Base-by-base conservation (phyloP, 2,888 invertebrate species). In the Tachystola acroxantha region DNA sequence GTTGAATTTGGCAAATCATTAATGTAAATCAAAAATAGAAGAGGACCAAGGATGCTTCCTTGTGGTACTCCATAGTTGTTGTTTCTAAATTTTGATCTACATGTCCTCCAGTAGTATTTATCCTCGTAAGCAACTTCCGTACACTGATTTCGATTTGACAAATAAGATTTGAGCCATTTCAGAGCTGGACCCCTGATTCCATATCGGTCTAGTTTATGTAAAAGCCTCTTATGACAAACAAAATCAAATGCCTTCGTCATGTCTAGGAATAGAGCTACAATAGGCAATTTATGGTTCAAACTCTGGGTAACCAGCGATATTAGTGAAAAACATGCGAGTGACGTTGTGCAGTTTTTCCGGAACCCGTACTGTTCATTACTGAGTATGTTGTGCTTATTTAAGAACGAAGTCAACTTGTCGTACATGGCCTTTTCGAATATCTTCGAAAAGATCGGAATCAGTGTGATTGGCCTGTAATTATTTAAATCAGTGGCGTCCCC, bases 241-340 rank as follows among this genome's bases (percentile, higher is more conserved):
- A 19, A 40, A 12, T 38, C 42, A 28, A 45, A 43, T 4, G 40
- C 46, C 26, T 43, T 43, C 0, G 22, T 29, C 35, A 46, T 37
- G 22, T 46, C 41, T 20, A 46, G 32, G 16, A 37, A 43, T 10
- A 46, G 2, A 2, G 9, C 39, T 7, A 36, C 24, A 13, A 33
- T 27, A 5, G 11, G 34, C 16, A 7, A 34, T 10, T 36, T 25
- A 10, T 22, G 19, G 13, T 45, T 36, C 1, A 37, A 6, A 22
- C 30, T 34, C 2, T 19, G 10, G 7, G 34, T 9, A 7, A 40
- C 24, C 2, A 10, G 6, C 24, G 39, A 35, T 10, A 32, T 24
- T n/a, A 42, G 16, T n/a, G 36, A 11, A 27, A 32, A 43, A 7
- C 26, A 19, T n/a, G 43, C 43, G 9, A 36, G 10, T 6, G 36